Conservation (phyloP, 2,888 invertebrate genomes). For the Dasypogon diadema region DNA sequence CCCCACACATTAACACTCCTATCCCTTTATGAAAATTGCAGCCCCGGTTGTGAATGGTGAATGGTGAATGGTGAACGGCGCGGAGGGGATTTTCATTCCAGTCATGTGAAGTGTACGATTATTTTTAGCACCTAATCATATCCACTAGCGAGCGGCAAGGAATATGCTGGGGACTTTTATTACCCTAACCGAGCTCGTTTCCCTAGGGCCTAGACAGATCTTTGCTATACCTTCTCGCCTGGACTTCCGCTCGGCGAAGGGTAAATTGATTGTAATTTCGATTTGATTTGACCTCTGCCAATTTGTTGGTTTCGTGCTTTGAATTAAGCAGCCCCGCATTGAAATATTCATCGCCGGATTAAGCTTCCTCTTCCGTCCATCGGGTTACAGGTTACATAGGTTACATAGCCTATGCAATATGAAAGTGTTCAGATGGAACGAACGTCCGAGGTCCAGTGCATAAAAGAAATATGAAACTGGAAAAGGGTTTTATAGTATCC, state of each 20-base stretch:
- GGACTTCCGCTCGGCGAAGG: conserved; percentile 24
- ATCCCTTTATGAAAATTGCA: conserved; percentile 22
- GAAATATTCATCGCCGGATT: conserved; percentile 37
- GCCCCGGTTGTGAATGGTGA: background rate
- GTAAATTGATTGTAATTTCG: conserved; percentile 47
- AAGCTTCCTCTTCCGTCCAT: conserved; percentile 2
- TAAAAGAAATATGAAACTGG: no score
- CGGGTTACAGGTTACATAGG: no score
- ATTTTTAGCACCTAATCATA: conserved; percentile 49
- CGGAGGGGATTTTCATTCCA: conserved; percentile 12
- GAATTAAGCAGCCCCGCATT: conserved; percentile 15
- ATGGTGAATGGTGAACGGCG: background rate
- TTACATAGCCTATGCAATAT: no score
- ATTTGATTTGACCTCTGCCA: conserved; percentile 49
- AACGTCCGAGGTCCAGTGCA: no score
- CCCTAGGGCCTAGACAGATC: background rate
- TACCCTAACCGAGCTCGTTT: background rate
- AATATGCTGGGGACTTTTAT: background rate
- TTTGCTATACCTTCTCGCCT: background rate
- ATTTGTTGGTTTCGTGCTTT: conserved; percentile 41
- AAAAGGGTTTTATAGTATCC: no score
- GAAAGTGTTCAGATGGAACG: no score
- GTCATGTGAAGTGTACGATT: conserved; percentile 30
- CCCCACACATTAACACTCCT: conserved; percentile 7
- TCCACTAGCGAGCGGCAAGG: background rate